phyloP scores from a whole-genome alignment of 2,888 invertebrate species.

The Rotaria macrura region DNA sequence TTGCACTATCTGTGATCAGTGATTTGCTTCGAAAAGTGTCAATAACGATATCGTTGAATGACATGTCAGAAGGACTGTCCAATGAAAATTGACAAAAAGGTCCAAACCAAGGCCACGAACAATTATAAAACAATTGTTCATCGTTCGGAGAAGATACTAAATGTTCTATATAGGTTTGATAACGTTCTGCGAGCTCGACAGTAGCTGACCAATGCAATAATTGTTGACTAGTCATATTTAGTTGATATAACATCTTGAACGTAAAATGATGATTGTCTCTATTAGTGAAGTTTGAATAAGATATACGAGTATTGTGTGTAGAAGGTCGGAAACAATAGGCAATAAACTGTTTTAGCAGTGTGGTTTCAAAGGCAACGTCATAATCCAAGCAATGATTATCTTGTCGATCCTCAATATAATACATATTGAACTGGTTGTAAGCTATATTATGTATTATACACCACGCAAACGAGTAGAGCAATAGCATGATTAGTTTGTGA shows the following conservation, averaged over 20 bases:
- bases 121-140: background rate
- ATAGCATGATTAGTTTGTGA: too few relatives aligned
- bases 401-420: too few relatives aligned
- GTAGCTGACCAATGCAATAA: background rate
- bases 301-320: background rate
- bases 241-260: background rate
- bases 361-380: too few relatives aligned
- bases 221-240: background rate
- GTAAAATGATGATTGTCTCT: background rate
- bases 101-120: background rate
- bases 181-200: background rate
- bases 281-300: background rate
- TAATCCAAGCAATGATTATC: too few relatives aligned
- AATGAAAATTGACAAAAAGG: background rate
- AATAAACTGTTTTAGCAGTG: too few relatives aligned
- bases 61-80: accelerated
- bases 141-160: background rate
- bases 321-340: background rate
- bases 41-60: background rate
- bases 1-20: background rate
- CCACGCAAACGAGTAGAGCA: too few relatives aligned
- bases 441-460: too few relatives aligned
- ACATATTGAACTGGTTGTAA: too few relatives aligned
- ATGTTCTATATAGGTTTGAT: background rate
- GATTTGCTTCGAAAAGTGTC: background rate